Evolutionary conservation across 2,797 vertebrate species (phyloP).

Genomic region (Sebastolobus altivelis): DNA sequence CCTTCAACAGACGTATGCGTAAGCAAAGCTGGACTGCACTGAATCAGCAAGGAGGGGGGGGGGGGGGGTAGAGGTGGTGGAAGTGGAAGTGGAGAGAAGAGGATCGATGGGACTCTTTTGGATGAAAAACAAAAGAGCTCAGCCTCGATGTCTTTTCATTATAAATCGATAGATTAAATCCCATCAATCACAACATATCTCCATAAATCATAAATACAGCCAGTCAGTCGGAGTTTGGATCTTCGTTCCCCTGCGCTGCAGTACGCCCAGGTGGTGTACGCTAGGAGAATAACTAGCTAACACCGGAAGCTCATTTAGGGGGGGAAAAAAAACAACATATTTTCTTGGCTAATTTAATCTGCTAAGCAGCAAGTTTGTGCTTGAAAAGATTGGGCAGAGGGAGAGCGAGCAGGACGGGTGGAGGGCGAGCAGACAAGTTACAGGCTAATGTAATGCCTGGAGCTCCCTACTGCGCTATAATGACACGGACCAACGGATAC

Average conservation of each 20-base stretch:
- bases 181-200: slow-evolving; percentile 36
- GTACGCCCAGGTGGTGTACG: not conserved
- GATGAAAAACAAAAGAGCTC: slow-evolving; percentile 49
- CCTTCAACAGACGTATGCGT: slow-evolving; percentile 45
- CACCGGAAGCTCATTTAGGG: not conserved
- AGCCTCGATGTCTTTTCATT: slow-evolving; percentile 54
- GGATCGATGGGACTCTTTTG: slow-evolving; percentile 52
- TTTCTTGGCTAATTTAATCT: slow-evolving; percentile 59
- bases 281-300: slow-evolving; percentile 1
- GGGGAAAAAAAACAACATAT: not conserved
- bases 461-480: slow-evolving; percentile 64
- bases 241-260: not conserved
- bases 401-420: not conserved
- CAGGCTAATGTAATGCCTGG: slow-evolving; percentile 64
- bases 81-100: not conserved
- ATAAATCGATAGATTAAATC: slow-evolving; percentile 43
- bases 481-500: slow-evolving; percentile 67
- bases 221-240: not conserved
- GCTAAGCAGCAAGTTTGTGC: slow-evolving; percentile 43
- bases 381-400: slow-evolving; percentile 15
- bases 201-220: slow-evolving; percentile 19
- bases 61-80: not conserved
- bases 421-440: slow-evolving; percentile 28
- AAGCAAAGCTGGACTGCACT: slow-evolving; percentile 64
- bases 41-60: slow-evolving; percentile 67